These are phyloP conservation scores for Sturmia bella DNA, from an alignment of 2,888 invertebrate genomes.

Conservation along the genomic window DNA sequence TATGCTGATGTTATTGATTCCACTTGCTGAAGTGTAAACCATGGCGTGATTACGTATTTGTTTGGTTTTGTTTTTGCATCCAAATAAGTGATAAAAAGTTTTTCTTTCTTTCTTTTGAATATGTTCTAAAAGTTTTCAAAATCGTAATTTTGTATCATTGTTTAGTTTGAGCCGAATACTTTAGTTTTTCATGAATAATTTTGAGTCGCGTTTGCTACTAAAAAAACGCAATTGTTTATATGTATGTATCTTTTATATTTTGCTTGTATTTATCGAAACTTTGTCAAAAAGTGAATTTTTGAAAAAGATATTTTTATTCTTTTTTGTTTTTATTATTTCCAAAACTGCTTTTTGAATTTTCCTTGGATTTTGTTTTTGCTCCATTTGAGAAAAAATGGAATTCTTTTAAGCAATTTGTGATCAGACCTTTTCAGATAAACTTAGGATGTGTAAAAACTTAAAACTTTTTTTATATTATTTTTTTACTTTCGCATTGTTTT, in stretches of 20 bases:
- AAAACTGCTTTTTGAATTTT: conserved; percentile 70
- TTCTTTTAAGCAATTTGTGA: conserved; percentile 76
- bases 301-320: conserved; percentile 42
- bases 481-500: conserved; percentile 43
- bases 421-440: conserved; percentile 79
- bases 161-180: conserved; percentile 67
- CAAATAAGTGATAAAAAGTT: conserved; percentile 80
- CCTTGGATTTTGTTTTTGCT: conserved; percentile 47
- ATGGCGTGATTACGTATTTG: conserved; percentile 36
- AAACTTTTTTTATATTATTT: conserved; percentile 43
- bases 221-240: conserved; percentile 79
- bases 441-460: conserved; percentile 78
- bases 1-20: conserved; percentile 55
- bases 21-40: neutral
- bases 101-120: conserved; percentile 42
- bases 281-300: conserved; percentile 67
- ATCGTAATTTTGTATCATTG: conserved; percentile 66
- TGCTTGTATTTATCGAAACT: conserved; percentile 71
- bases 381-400: conserved; percentile 36
- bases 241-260: conserved; percentile 63
- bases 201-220: conserved; percentile 80
- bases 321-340: conserved; percentile 68
- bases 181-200: conserved; percentile 43
- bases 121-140: conserved; percentile 67
- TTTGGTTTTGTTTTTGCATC: conserved; percentile 66